Conservation (phyloP, 2,113 vertebrate species). For the Chloebia gouldiae region DNA sequence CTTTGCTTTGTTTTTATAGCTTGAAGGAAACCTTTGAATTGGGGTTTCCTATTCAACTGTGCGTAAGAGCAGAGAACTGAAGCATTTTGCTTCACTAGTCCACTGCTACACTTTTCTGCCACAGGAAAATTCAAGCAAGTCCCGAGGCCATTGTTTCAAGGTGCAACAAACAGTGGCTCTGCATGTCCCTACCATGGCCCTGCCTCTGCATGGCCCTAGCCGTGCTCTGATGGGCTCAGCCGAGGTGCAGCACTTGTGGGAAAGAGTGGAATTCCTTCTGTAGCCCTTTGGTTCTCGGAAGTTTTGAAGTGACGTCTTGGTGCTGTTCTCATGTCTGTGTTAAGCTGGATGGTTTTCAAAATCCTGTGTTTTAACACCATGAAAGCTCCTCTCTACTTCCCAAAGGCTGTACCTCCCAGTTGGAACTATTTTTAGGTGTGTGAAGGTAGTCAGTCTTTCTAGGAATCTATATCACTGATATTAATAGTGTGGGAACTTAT, state of each 20-base stretch:
- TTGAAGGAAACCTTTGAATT: not conserved
- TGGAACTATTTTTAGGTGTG: not conserved
- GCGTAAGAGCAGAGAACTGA: not conserved
- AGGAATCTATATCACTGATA: not conserved
- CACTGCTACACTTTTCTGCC: not conserved
- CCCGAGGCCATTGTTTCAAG: not conserved
- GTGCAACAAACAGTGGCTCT: not conserved
- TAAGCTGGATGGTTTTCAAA: not conserved
- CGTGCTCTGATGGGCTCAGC: accelerated
- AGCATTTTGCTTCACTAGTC: not conserved
- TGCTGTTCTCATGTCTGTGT: not conserved
- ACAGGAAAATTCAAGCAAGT: not conserved
- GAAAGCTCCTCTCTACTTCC: not conserved
- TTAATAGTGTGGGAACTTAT: not conserved
- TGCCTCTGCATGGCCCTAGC: not conserved
- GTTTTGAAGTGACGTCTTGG: not conserved
- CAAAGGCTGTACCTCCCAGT: not conserved
- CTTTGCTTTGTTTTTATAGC: constrained; percentile 5
- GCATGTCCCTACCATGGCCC: not conserved
- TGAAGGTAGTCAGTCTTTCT: constrained; percentile 1
- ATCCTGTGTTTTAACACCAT: not conserved
- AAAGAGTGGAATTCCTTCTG: constrained; percentile 14
- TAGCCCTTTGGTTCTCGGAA: not conserved
- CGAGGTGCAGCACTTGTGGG: accelerated
- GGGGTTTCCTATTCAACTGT: not conserved